Base-by-base conservation (phyloP, 2,797 vertebrate genomes). In the Loris lydekkerianus region DNA sequence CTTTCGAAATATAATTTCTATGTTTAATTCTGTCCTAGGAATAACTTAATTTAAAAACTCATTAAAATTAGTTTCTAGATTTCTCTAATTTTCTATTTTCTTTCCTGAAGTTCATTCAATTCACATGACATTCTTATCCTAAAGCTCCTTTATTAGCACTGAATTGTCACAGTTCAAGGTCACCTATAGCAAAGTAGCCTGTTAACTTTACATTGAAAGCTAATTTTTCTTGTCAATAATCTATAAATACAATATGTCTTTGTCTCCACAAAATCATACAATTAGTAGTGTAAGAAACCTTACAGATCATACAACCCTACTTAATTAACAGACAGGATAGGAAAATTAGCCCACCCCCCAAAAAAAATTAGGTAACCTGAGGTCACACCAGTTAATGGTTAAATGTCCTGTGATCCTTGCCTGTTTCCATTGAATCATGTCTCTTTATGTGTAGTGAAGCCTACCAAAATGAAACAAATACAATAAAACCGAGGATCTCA, bases 151-250 rank as follows among this genome's bases (percentile, higher is more conserved):
- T 90, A 53, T 85, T 82, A 86, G 56, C 37, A 86, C 72, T 89
- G 49, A 94, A 86, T 83, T 95, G 46, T 73, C 73, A 89, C 6
- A 94, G 75, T 89, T 85, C 72, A 76, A 91, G 78, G 56, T 88
- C 78, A 85, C 73, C 43, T 83, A 80, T 77, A 85, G 53, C 43
- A 70, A 95, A 94, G 56, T 75, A 61, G 58, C 34, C 60, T 96
- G n/a, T 82, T 94, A 94, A 95, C 17, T 69, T 97, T 43, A 97
- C 31, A 34, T 82, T 77, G 31, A 46, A 88, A 93, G 86, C 86
- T 67, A 94, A 96, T 72, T 92, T 82, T 18, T 93, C 31, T 65
- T 94, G 56, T 43, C 25, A 90, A 46, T 84, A 86, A 73, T 4
- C 69, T 83, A 31, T 86, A 84, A 49, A 63, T 94, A 76, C 40